Evolutionary conservation across 2,888 invertebrate species (phyloP).

Genomic region (Argyresthia goedartella): DNA sequence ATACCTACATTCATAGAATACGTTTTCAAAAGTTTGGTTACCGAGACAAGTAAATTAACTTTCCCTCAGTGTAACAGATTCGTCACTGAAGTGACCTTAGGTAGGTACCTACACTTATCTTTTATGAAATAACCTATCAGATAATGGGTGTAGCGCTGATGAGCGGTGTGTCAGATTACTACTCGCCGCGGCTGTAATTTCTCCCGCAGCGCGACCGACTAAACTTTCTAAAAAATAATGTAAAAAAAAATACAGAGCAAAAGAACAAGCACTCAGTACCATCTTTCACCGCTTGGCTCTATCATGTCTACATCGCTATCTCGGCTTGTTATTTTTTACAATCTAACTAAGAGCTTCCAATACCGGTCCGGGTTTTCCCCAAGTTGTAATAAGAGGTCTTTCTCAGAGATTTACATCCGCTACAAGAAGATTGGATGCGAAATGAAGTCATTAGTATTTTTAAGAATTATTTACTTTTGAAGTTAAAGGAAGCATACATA

Average conservation of each 20-base stretch:
- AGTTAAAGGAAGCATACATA: no score
- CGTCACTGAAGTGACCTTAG: background rate
- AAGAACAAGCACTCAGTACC: conserved; percentile 53
- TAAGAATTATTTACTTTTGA: background rate
- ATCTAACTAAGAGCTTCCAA: background rate
- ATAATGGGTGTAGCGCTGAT: conserved; percentile 45
- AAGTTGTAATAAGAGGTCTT: no score
- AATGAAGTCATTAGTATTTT: background rate
- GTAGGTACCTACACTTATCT: conserved; percentile 13
- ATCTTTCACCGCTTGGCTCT: conserved; percentile 49
- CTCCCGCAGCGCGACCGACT: conserved; percentile 58
- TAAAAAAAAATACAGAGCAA: conserved; percentile 53
- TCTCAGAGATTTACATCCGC: no score
- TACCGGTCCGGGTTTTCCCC: background rate
- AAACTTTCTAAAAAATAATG: conserved; percentile 66
- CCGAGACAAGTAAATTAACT: conserved; percentile 9
- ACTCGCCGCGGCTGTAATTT: conserved; percentile 50
- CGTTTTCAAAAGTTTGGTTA: conserved; percentile 21
- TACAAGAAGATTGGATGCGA: background rate
- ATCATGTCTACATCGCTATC: conserved; percentile 8
- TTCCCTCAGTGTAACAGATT: conserved; percentile 4
- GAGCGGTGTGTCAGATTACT: conserved; percentile 39
- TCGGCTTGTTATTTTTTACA: conserved; percentile 22
- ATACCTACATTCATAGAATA: background rate
- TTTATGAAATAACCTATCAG: conserved; percentile 30